Base-by-base conservation (phyloP, 2,797 vertebrate genomes). In the Lepilemur ruficaudatus region DNA sequence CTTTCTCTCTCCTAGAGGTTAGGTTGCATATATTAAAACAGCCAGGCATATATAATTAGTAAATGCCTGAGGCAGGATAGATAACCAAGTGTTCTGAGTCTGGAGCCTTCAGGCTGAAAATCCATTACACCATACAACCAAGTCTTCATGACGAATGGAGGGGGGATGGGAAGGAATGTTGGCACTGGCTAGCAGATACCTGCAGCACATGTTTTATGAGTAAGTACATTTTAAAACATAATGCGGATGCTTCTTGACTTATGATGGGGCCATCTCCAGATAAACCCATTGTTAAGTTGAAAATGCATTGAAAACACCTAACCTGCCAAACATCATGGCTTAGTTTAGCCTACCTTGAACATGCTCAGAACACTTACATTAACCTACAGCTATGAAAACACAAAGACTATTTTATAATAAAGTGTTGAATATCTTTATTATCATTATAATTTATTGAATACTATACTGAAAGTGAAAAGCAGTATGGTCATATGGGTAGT, bases 111-210 rank as follows among this genome's bases (percentile, higher is more conserved):
- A 69, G 50, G 13, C 4, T 84, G 35, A 52, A 38, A 87, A 18
- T 69, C 41, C 38, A 0, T 50, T 35, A 35, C 4, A 72, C 13
- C 2, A 18, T 30, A 50, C 0, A 28, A 28, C 14, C 11, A 1
- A 14, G 7, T 12, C 11, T 46, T 35, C 4, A 1, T 15, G 48
- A 50, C 43, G 63, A 43, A 18, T 3, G 10, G 5, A 35, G 17
- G 0, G 0, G 20, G 22, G 57, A 25, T 12, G 3, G 12, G 20
- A 4, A 12, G 7, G n/a, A 17, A 23, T 1, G 1, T 13, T 55
- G 9, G 20, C 28, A 10, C 7, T 13, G 30, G 18, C 57, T 72
- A 43, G 1, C 5, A 52, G 41, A 41, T 32, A 4, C 9, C 50
- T 59, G 17, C 4, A 25, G 32, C 9, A 2, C 0, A 3, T 4